These are phyloP conservation scores for Brachionus sp. DNA, from an alignment of 1,140 invertebrate species.

Conservation along the genomic window DNA sequence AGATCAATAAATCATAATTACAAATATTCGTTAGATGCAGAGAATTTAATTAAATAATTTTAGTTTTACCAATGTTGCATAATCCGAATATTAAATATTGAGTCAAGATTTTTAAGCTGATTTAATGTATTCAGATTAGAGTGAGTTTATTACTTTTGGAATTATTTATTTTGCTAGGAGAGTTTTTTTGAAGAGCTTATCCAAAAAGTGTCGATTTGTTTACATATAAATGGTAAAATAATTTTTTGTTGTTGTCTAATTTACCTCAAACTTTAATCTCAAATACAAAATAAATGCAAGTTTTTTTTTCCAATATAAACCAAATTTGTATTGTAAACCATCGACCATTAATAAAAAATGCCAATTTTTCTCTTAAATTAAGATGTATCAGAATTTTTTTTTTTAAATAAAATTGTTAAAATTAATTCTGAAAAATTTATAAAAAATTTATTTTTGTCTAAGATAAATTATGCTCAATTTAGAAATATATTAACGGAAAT, in stretches of 20 bases:
- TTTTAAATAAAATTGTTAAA: too few species aligned
- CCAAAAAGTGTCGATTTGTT: background rate
- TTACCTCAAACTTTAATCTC: background rate
- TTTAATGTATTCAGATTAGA: background rate
- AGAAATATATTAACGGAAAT: background rate
- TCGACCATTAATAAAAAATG: too few species aligned
- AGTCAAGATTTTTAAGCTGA: background rate
- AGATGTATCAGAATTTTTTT: too few species aligned
- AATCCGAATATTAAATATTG: background rate
- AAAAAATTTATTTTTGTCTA: too few species aligned
- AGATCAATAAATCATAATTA: slow-evolving; percentile 5
- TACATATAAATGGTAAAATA: background rate
- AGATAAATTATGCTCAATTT: too few species aligned
- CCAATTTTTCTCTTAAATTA: too few species aligned
- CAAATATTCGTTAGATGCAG: background rate
- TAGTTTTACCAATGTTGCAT: background rate
- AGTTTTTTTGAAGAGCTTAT: background rate
- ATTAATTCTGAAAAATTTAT: too few species aligned
- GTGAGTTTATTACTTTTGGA: background rate
- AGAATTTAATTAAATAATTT: background rate
- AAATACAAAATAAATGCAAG: background rate
- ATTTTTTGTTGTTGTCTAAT: background rate
- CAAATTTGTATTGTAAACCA: too few species aligned
- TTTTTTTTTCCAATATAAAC: too few species aligned
- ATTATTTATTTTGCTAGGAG: background rate